These are phyloP conservation scores for Catocala nupta DNA, from an alignment of 2,888 invertebrate genomes.

Conservation along the genomic window DNA sequence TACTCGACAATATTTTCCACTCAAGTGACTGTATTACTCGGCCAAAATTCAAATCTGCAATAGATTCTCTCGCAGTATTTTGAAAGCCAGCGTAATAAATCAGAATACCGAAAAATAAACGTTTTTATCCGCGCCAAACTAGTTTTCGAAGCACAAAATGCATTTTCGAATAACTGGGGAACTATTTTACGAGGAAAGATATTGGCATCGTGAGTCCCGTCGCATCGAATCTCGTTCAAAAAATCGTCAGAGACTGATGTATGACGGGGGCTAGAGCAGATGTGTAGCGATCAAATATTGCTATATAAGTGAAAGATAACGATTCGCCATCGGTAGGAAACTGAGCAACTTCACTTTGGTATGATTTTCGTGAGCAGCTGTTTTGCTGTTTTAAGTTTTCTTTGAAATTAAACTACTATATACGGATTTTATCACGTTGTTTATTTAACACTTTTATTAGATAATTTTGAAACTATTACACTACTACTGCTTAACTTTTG, in stretches of 20 bases:
- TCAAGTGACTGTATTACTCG: background rate
- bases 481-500: too few relatives aligned
- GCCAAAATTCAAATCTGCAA: background rate
- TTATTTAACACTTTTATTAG: too few relatives aligned
- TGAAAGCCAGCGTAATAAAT: slow-evolving; percentile 8
- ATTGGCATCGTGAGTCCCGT: slow-evolving; percentile 32
- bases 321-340: slow-evolving; percentile 9
- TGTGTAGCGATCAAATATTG: slow-evolving; percentile 28
- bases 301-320: slow-evolving; percentile 35
- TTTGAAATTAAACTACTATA: too few relatives aligned
- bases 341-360: background rate
- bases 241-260: slow-evolving; percentile 80
- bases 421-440: too few relatives aligned
- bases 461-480: too few relatives aligned
- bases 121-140: slow-evolving; percentile 9
- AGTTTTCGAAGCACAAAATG: slow-evolving; percentile 37
- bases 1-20: background rate
- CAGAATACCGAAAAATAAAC: slow-evolving; percentile 7
- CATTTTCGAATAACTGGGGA: slow-evolving; percentile 38
- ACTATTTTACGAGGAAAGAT: slow-evolving; percentile 42
- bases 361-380: background rate
- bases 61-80: background rate
- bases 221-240: slow-evolving; percentile 72
- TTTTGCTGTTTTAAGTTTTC: background rate
- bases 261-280: slow-evolving; percentile 34